Evolutionary conservation across 2,797 vertebrate species (phyloP).

Genomic region (Arctocebus calabarensis): DNA sequence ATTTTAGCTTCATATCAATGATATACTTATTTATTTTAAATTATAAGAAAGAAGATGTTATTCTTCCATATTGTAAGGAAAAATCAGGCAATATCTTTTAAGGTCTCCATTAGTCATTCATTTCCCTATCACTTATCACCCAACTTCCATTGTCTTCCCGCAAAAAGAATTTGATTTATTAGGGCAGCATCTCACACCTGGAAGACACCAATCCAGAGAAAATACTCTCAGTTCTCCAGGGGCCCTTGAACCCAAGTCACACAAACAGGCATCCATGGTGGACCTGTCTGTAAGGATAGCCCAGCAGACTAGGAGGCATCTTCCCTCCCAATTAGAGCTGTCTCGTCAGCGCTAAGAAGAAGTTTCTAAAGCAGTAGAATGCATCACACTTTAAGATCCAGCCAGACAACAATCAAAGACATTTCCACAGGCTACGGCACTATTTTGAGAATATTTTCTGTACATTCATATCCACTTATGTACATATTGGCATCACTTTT

Average conservation of each 20-base stretch:
- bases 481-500: not conserved
- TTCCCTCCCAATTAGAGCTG: not conserved
- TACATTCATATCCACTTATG: not conserved
- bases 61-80: not conserved
- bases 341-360: not conserved
- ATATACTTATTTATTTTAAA: conserved; percentile 38
- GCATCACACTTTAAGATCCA: not conserved
- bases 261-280: not conserved
- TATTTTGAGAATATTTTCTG: not conserved
- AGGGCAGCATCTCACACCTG: not conserved
- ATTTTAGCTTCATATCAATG: conserved; percentile 45
- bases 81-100: not conserved
- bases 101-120: not conserved
- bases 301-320: not conserved
- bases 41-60: conserved; percentile 19
- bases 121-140: not conserved
- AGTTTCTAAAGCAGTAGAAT: not conserved
- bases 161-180: not conserved
- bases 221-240: no score
- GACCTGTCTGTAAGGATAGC: not conserved
- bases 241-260: not conserved
- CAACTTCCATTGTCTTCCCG: not conserved
- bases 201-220: not conserved
- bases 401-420: not conserved
- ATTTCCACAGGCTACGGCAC: not conserved